phyloP scores from a whole-genome alignment of 2,888 invertebrate species.

The Temnothorax unifasciatus region DNA sequence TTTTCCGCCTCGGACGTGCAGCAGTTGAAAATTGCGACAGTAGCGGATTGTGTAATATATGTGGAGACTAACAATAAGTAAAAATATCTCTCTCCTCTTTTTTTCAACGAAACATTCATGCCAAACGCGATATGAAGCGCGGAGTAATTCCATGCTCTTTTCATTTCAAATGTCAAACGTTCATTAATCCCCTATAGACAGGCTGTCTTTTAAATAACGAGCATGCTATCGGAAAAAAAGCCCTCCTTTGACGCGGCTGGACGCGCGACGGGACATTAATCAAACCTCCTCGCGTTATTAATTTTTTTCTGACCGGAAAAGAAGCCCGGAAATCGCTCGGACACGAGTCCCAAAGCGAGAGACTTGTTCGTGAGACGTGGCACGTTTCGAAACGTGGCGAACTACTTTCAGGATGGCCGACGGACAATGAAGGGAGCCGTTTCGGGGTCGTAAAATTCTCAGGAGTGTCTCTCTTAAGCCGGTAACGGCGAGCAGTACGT shows the following conservation, averaged over 20 bases:
- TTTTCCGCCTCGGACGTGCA: too few relatives aligned
- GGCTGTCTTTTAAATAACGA: background rate
- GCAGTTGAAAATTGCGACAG: background rate
- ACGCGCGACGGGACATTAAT: conserved; percentile 36
- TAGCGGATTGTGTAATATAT: background rate
- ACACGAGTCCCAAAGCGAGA: conserved; percentile 23
- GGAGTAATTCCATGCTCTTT: conserved; percentile 25
- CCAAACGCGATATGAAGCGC: background rate
- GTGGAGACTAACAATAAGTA: too few relatives aligned
- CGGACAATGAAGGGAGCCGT: conserved; percentile 15
- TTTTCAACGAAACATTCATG: conserved; percentile 1
- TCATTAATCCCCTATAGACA: conserved; percentile 10
- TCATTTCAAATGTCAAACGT: conserved; percentile 31
- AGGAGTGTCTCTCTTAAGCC: conserved; percentile 13
- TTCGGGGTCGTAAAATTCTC: conserved; percentile 28
- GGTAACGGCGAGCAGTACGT: conserved; percentile 1
- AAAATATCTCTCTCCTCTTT: background rate
- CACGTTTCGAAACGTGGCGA: conserved; percentile 28
- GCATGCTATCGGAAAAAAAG: background rate
- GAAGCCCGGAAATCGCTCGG: conserved; percentile 11
- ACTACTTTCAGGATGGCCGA: background rate
- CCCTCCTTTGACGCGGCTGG: conserved; percentile 20
- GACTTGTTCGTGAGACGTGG: background rate
- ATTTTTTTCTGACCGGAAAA: conserved; percentile 4
- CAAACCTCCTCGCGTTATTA: conserved; percentile 33